Evolutionary conservation across 92 coral and sea anemone species (phyloP), one percentile per base, ranked within the genome.

Genomic region (Phenganax subtilis): DNA sequence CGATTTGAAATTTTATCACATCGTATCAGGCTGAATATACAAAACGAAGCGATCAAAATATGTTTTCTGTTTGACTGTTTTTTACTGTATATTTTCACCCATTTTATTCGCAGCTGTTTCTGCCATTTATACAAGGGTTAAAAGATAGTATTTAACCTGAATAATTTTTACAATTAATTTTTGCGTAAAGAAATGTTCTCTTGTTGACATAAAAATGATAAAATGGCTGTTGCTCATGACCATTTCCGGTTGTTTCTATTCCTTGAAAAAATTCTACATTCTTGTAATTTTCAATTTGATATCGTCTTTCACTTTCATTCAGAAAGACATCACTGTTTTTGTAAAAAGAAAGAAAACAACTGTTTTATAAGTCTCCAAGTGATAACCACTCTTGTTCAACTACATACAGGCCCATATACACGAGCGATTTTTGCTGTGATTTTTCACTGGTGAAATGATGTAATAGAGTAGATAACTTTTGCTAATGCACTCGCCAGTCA

Each of bases 221-320:
- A 30, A 16, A 10, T 37, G 53, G 12, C 53, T 37, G 52, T 37
- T 12, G 7, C 30, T 20, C 37, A 27, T 68, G 15, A 68, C 54
- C 67, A 53, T 68, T 68, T 68, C 73, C 73, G 72, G 72, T 67
- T 68, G 47, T 30, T 10, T 61, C 27, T 30, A 29, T 68, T 68
- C 73, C 47, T 68, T 53, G 73, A 68, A 68, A 68, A 9, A 3
- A 17, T 61, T 6, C 12, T 5, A 29, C 73, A n/a, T 64, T 64
- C 30, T 30, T 6, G 70, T 68, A 8, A 68, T 10, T 30, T 30
- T 10, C 53, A 11, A 5, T 68, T 68, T 9, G 25, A 14, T 25
- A 29, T 16, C 14, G 53, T 25, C 47, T 68, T 68, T 68, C 73
- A 68, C 73, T 68, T 68, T 68, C 73, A 10, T 5, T 37, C 47